phyloP scores from a whole-genome alignment of 2,888 invertebrate species.

The Perdita meconis region DNA sequence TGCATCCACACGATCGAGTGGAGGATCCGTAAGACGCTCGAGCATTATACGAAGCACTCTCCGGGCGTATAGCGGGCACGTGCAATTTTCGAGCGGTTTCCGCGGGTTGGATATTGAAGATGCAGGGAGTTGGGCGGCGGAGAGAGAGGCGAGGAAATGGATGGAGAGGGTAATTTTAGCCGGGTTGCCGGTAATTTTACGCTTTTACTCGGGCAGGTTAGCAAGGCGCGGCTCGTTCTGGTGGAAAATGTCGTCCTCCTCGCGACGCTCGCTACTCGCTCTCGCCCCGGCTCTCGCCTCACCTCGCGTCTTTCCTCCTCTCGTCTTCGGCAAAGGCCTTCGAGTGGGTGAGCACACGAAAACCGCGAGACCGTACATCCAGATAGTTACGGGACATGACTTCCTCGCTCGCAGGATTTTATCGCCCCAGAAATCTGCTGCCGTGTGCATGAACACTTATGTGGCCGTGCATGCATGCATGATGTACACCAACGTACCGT shows the following conservation, averaged over 20 bases:
- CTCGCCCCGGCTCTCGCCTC: constrained; percentile 17
- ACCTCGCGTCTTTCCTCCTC: constrained; percentile 35
- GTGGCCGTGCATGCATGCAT: constrained; percentile 41
- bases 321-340: constrained; percentile 56
- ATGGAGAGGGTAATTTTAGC: constrained; percentile 71
- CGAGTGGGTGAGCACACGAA: constrained; percentile 69
- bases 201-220: constrained; percentile 78
- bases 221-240: constrained; percentile 73
- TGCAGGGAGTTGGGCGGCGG: constrained; percentile 22
- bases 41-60: constrained; percentile 72
- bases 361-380: constrained; percentile 71
- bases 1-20: constrained; percentile 13
- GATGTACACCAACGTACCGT: constrained; percentile 24
- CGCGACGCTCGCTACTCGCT: constrained; percentile 40
- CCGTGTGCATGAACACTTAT: constrained; percentile 53
- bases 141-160: constrained; percentile 9
- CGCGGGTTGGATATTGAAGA: constrained; percentile 56
- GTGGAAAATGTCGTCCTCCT: constrained; percentile 77
- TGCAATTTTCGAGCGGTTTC: constrained; percentile 75
- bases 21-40: constrained; percentile 49
- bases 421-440: constrained; percentile 72
- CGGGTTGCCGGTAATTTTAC: constrained; percentile 78
- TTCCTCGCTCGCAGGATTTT: constrained; percentile 74
- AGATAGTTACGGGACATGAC: constrained; percentile 81
- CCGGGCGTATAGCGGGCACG: constrained; percentile 64